Percentiles rank a stretch among this genome's conserved stretches.
Conservation (phyloP, 2,888 invertebrate genomes). For the Andrena praecox region DNA sequence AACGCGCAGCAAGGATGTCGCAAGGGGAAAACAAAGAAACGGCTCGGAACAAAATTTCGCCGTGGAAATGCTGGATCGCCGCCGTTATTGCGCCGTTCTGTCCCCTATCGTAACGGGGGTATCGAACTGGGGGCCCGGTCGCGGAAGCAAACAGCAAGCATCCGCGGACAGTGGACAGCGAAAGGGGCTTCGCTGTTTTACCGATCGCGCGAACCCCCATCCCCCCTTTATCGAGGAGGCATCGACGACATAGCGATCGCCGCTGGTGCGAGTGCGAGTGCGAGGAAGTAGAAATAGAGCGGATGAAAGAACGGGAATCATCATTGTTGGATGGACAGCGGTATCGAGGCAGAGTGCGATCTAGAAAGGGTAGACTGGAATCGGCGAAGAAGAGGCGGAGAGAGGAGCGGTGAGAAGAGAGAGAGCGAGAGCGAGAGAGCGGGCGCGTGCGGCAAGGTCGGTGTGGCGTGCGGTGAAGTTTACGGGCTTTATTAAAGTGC, state of each 20-base stretch:
- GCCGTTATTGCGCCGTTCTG: background rate
- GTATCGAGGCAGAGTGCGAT: conserved; percentile 46
- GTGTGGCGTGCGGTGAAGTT: conserved; percentile 62
- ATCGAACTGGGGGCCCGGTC: background rate
- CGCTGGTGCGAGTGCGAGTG: conserved; percentile 47
- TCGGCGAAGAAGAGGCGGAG: conserved; percentile 34
- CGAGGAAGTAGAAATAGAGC: conserved; percentile 51
- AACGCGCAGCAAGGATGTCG: conserved; percentile 20
- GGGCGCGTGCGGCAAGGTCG: conserved; percentile 59
- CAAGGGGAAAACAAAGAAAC: conserved; percentile 1
- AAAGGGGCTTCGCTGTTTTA: conserved; percentile 51
- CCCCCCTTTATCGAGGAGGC: conserved; percentile 44
- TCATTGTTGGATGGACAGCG: conserved; percentile 68
- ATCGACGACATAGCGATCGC: conserved; percentile 47
- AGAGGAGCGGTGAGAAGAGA: conserved; percentile 38
- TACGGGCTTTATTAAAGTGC: conserved; percentile 70
- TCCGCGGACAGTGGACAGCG: background rate
- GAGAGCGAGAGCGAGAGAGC: conserved; percentile 45
- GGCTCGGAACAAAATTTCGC: conserved; percentile 14
- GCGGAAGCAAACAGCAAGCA: background rate
- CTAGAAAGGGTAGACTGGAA: conserved; percentile 49
- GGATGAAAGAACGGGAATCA: conserved; percentile 66
- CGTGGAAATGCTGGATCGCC: conserved; percentile 9
- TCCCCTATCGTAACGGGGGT: background rate
- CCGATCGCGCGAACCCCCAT: conserved; percentile 42